Base-by-base conservation (phyloP, 2,113 vertebrate genomes). In the Microcebus murinus region DNA sequence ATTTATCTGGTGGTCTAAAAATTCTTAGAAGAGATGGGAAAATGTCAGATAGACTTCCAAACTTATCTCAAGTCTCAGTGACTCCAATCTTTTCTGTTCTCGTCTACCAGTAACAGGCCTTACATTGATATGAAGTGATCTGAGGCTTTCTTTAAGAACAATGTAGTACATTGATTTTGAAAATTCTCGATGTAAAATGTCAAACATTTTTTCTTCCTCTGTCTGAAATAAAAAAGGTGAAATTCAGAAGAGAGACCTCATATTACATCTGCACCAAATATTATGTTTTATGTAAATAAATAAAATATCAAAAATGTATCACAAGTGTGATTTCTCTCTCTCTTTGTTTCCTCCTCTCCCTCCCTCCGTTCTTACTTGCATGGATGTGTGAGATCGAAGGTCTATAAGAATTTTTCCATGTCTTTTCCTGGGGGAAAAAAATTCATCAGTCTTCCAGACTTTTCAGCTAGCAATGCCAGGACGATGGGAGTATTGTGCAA, bases 1-100 rank as follows among this genome's bases (percentile, higher is more conserved):
- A 67, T 82, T 91, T 95, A 90, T 88, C 82, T 50, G 23, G 25
- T 94, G 31, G 50, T 34, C 34, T 90, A 90, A 79, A 87, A 57
- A n/a, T 42, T 96, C 45, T 84, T 77, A 74, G 10, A 57, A 27
- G 3, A 81, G 39, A 85, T 55, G 48, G 25, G 15, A 52, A 82
- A 95, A 65, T 96, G 36, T 90, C 70, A 81, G 50, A 42, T 3
- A 65, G 50, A 83, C 23, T 59, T 80, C 29, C 63, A 87, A 34
- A 87, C 20, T 83, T 34, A 39, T 65, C 61, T 92, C 25, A 86
- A 36, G 17, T 20, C 68, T 83, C 27, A 15, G 13, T 81, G 34
- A n/a, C 34, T 96, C n/a, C 23, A 50, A 48, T 71, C n/a, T 92
- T 70, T 48, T 73, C 18, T 50, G 25, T 50, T 86, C 73, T 91